Percentiles rank a stretch among this genome's conserved stretches.
Conservation (phyloP, 2,888 invertebrate species). For the Athalia circularis region DNA sequence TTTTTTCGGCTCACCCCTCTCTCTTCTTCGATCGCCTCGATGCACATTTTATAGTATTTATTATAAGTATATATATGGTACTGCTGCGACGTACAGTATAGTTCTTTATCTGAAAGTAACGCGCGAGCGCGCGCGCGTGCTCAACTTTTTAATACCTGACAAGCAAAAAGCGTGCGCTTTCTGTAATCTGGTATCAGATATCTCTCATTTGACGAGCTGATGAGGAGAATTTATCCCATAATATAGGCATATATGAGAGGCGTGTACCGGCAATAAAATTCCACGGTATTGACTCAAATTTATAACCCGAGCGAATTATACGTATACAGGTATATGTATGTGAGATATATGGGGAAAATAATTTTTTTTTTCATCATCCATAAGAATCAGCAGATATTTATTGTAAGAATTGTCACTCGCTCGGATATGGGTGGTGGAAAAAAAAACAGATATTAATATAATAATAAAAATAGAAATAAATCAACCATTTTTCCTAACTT, state of each 20-base stretch:
- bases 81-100: too few species aligned
- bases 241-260: background rate
- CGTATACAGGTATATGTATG: background rate
- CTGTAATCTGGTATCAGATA: background rate
- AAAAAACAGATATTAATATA: too few species aligned
- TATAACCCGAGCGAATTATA: background rate
- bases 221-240: too few species aligned
- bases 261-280: slow-evolving; percentile 20
- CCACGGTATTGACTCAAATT: slow-evolving; percentile 17
- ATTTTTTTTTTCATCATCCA: background rate
- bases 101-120: too few species aligned
- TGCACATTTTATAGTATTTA: too few species aligned
- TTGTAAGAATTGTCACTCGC: too few species aligned
- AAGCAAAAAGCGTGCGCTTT: background rate
- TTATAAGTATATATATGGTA: too few species aligned
- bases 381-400: too few species aligned
- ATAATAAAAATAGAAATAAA: too few species aligned
- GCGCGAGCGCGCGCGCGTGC: too few species aligned
- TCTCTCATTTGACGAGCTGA: background rate
- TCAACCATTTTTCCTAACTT: too few species aligned
- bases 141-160: background rate
- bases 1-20: background rate
- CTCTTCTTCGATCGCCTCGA: background rate
- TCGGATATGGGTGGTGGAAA: too few species aligned
- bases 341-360: background rate